A percentile compares a stretch with the other conserved stretches of the same genome.
These are phyloP conservation scores for Meloe dianella DNA, from an alignment of 2,888 invertebrate genomes.

Conservation along the genomic window DNA sequence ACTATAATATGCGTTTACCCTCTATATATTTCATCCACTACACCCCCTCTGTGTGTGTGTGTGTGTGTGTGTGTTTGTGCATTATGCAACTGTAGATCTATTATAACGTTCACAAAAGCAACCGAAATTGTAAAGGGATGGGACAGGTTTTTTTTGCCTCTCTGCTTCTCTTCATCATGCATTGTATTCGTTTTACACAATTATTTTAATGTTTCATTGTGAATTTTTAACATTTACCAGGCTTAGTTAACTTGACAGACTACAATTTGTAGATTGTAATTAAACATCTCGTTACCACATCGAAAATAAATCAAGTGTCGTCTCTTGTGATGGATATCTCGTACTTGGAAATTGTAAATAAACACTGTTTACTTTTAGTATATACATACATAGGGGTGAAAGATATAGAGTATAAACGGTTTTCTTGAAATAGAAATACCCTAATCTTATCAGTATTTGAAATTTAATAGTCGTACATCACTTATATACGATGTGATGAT, in stretches of 20 bases:
- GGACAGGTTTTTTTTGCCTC: background rate
- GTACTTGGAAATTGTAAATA: background rate
- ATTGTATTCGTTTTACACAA: background rate
- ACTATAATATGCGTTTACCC: background rate
- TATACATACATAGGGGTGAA: too few relatives aligned
- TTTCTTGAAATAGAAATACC: too few relatives aligned
- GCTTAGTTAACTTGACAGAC: background rate
- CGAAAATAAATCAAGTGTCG: background rate
- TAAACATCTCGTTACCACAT: slow-evolving; percentile 2
- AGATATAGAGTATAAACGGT: too few relatives aligned
- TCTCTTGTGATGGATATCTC: background rate
- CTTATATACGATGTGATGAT: too few relatives aligned
- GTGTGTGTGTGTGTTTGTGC: background rate
- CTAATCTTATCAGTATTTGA: background rate
- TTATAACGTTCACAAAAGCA: background rate
- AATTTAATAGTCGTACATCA: too few relatives aligned
- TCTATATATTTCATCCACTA: background rate
- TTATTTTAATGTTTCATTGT: background rate
- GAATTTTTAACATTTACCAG: background rate
- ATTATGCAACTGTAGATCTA: slow-evolving; percentile 15
- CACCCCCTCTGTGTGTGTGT: too few relatives aligned
- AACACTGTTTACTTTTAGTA: too few relatives aligned
- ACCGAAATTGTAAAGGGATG: background rate
- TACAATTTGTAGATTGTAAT: background rate
- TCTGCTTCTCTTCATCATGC: too few relatives aligned